Conservation (phyloP, 2,888 invertebrate genomes). For the Hemithea aestivaria region DNA sequence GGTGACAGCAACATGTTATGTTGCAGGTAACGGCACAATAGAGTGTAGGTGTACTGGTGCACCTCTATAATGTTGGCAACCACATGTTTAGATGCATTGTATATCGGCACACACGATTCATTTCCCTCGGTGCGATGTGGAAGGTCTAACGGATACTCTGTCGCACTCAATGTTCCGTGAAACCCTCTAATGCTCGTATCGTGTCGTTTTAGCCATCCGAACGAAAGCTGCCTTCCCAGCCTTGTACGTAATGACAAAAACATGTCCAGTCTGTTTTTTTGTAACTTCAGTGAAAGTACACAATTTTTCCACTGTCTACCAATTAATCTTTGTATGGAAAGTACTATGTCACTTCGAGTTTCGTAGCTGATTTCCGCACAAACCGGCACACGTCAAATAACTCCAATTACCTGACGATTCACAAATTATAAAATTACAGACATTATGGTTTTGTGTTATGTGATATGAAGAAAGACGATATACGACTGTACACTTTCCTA, state of each 20-base stretch:
- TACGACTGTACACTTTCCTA: conserved; percentile 12
- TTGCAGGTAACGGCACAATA: conserved; percentile 28
- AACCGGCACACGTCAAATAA: conserved; percentile 3
- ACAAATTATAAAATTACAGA: conserved; percentile 6
- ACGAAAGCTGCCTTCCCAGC: conserved; percentile 10
- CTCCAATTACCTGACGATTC: conserved; percentile 14
- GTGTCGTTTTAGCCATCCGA: conserved; percentile 35
- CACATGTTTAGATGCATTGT: conserved; percentile 31
- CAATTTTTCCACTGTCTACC: conserved; percentile 28
- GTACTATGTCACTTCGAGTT: conserved; percentile 15
- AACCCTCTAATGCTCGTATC: conserved; percentile 41
- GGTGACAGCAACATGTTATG: conserved; percentile 1
- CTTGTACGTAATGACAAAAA: conserved; percentile 35
- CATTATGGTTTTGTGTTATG: conserved; percentile 5
- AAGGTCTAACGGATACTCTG: conserved; percentile 33
- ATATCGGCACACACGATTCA: conserved; percentile 22
- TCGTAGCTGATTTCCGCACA: conserved; percentile 1
- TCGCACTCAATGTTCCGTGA: conserved; percentile 27
- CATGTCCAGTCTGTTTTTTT: conserved; percentile 34
- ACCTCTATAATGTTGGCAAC: conserved; percentile 11
- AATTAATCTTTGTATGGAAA: conserved; percentile 19
- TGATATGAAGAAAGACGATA: conserved; percentile 1
- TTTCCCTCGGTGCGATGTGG: conserved; percentile 24
- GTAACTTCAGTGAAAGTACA: conserved; percentile 29
- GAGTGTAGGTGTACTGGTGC: conserved; percentile 19